Evolutionary conservation across 2,113 vertebrate genomes (phyloP), one percentile per base, ranked within the genome.

Genomic region (Anser brachyrhynchus): DNA sequence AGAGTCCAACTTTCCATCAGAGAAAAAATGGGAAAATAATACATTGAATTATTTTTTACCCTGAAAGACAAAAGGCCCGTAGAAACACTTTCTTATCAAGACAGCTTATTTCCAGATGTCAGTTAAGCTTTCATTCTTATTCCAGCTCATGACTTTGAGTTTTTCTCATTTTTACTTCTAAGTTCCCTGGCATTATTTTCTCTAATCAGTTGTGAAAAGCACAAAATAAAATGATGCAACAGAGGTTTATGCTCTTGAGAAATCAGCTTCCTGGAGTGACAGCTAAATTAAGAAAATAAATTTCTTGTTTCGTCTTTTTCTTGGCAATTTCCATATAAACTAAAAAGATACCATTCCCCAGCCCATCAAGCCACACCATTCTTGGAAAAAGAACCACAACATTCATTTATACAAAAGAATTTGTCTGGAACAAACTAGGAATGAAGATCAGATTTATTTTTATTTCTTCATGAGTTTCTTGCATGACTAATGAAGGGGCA

Each of bases 311-410:
- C 2, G 0, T 70, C 59, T 84, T 92, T 95, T 93, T 76, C 73
- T 72, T 67, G 64, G 92, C 88, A 80, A 91, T 91, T 95, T 94
- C 57, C 84, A 69, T 81, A 84, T 86, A 79, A 78, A 62, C 44
- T 65, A 46, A 84, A 70, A 80, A 94, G 96, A 96, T 72, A 93
- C 73, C 89, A 92, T 88, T 66, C 87, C 26, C 39, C 22, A 72
- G 86, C 43, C 61, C 80, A 57, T 58, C 82, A 88, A 91, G 67
- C 87, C 86, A 73, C 33, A 72, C 82, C 84, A 89, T 94, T 97
- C 96, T 96, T 96, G 94, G 96, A 92, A 95, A 96, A 93, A 92
- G 88, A 98, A 90, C 91, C 73, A 89, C 66, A 84, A 33, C 57
- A 84, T 92, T 96, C 78, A 70, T 87, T 96, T 92, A 64, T 75